These are phyloP conservation scores for Orussus abietinus DNA, from an alignment of 1,140 invertebrate genomes.

Conservation along the genomic window DNA sequence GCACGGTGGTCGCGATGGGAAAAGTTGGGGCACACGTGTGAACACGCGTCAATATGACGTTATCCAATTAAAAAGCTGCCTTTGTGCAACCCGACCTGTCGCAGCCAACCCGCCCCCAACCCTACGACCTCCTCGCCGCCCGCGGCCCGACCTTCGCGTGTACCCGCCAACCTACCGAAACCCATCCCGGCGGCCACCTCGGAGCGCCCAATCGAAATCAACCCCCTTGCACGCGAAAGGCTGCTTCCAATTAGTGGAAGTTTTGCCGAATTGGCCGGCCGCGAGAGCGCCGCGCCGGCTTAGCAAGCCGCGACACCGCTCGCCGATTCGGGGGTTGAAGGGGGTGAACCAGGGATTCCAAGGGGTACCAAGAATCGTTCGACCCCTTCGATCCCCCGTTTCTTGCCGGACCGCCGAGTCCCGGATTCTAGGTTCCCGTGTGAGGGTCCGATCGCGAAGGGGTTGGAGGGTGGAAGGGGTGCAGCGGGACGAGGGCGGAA, in stretches of 20 bases:
- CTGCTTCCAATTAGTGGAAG: constrained; percentile 46
- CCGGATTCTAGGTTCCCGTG: too few relatives aligned
- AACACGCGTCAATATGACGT: constrained; percentile 45
- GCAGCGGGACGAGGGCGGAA: too few relatives aligned
- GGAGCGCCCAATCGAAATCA: constrained; percentile 43
- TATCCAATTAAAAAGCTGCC: constrained; percentile 51
- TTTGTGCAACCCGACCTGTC: constrained; percentile 46
- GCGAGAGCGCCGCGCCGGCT: too few relatives aligned
- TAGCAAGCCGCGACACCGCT: too few relatives aligned
- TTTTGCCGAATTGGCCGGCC: constrained; percentile 41
- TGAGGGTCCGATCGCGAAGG: too few relatives aligned
- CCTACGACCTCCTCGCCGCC: background rate
- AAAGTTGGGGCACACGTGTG: constrained; percentile 39
- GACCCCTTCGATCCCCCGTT: too few relatives aligned
- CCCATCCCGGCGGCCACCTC: constrained; percentile 22
- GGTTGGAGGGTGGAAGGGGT: too few relatives aligned
- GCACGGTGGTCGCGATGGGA: constrained; percentile 13
- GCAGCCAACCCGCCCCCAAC: constrained; percentile 23
- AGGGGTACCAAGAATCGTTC: too few relatives aligned
- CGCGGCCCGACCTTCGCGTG: background rate
- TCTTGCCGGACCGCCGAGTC: too few relatives aligned
- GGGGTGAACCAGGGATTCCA: too few relatives aligned
- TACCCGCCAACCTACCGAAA: constrained; percentile 13
- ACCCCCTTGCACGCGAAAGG: constrained; percentile 37
- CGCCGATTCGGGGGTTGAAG: too few relatives aligned